These are phyloP conservation scores for Lissonota sp. DNA, from an alignment of 2,888 invertebrate species.

Conservation along the genomic window DNA sequence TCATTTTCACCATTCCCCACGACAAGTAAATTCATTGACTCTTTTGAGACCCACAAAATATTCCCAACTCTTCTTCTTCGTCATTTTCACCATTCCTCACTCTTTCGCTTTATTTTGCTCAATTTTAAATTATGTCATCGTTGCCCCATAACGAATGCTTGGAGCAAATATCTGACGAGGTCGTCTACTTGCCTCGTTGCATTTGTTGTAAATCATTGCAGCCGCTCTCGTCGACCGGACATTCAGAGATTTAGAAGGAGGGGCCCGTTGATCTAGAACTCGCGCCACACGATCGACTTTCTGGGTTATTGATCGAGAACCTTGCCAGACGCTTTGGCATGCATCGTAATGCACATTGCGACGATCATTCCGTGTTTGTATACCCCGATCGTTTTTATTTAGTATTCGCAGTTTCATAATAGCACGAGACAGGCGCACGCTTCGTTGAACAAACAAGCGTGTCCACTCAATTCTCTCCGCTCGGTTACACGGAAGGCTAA, in stretches of 20 bases:
- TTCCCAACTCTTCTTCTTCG: not conserved
- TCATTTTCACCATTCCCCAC: not conserved
- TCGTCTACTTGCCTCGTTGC: constrained; percentile 24
- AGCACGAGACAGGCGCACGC: constrained; percentile 21
- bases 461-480: not conserved
- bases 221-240: not conserved
- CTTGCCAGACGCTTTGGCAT: constrained; percentile 21
- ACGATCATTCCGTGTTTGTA: no score
- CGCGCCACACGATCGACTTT: constrained; percentile 33
- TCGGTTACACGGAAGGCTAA: not conserved
- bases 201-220: constrained; percentile 29
- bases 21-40: not conserved
- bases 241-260: not conserved
- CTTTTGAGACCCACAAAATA: not conserved
- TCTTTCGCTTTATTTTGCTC: no score
- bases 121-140: no score
- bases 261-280: not conserved
- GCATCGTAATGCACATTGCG: not conserved
- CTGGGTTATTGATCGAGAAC: constrained; percentile 46
- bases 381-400: not conserved
- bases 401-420: constrained; percentile 14
- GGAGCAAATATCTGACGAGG: constrained; percentile 35
- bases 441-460: constrained; percentile 44
- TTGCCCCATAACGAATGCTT: constrained; percentile 7
- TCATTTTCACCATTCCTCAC: no score